Conservation (phyloP, 2,888 invertebrate genomes). For the Gari tellinella region DNA sequence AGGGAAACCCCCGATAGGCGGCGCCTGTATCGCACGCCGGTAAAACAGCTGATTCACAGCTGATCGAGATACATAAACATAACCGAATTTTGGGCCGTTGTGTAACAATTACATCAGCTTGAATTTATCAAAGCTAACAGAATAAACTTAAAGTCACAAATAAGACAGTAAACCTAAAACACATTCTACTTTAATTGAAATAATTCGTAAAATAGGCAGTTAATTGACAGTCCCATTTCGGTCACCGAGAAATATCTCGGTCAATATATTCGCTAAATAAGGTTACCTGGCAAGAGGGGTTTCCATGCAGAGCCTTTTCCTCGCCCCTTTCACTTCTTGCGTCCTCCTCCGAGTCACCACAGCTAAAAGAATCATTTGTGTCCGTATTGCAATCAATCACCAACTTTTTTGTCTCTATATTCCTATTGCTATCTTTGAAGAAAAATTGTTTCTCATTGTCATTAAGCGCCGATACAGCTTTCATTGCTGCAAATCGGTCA, state of each 20-base stretch:
- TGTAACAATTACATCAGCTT: no score
- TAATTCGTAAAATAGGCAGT: no score
- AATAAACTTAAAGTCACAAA: no score
- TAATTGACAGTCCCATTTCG: conserved; percentile 1
- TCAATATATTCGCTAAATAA: conserved; percentile 55
- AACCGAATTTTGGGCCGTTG: no score
- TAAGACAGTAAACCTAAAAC: no score
- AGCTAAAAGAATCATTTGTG: conserved; percentile 60
- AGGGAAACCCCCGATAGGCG: conserved; percentile 55
- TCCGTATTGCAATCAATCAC: conserved; percentile 53
- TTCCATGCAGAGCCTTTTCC: conserved; percentile 19
- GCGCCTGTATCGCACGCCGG: conserved; percentile 43
- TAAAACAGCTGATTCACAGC: conserved; percentile 64
- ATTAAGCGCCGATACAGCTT: conserved; percentile 58
- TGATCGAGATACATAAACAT: conserved; percentile 27
- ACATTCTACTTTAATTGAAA: no score
- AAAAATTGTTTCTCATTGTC: conserved; percentile 29
- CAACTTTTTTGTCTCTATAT: conserved; percentile 28
- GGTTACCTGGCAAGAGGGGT: conserved; percentile 41
- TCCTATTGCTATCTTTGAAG: conserved; percentile 13
- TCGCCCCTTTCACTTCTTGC: conserved; percentile 3
- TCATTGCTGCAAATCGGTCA: conserved; percentile 65
- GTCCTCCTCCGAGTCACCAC: conserved; percentile 51
- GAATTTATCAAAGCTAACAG: no score
- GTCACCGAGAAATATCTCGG: conserved; percentile 53